A percentile compares a stretch with the other conserved stretches of the same genome.
Conservation (phyloP, 2,113 vertebrate genomes). For the Trichechus manatus region DNA sequence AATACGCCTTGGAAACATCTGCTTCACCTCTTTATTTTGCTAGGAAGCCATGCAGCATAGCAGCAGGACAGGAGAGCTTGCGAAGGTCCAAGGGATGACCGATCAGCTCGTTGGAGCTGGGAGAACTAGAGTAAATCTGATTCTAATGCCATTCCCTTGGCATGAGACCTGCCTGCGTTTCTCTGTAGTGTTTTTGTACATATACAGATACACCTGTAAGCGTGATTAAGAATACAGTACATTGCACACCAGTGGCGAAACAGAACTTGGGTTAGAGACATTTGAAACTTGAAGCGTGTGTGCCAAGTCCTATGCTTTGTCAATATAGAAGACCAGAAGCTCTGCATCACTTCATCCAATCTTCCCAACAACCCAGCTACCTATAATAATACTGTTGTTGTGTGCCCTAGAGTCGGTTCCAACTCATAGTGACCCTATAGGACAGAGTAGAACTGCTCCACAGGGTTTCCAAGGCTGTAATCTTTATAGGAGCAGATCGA, state of each 20-base stretch:
- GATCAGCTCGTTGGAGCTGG: neutral
- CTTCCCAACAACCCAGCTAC: neutral
- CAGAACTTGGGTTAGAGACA: neutral
- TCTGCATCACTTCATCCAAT: neutral
- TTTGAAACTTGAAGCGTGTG: neutral
- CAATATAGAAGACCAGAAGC: neutral
- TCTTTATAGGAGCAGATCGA: too few species aligned
- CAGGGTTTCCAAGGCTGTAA: too few species aligned
- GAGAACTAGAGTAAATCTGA: neutral
- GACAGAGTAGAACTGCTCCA: too few species aligned
- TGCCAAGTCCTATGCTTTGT: neutral
- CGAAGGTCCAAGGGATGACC: accelerated
- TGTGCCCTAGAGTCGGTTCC: too few species aligned
- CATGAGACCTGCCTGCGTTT: neutral
- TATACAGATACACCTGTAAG: neutral
- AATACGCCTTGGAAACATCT: conserved; percentile 36
- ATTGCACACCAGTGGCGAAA: neutral
- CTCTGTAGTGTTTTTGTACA: neutral
- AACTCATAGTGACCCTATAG: too few species aligned
- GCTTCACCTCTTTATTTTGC: conserved; percentile 5
- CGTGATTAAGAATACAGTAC: neutral
- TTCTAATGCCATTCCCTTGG: neutral
- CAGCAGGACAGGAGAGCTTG: neutral
- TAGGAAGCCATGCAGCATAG: neutral
- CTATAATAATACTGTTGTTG: too few species aligned